Evolutionary conservation across 1,140 invertebrate genomes (phyloP).

Genomic region (Bathynomus jamesi): DNA sequence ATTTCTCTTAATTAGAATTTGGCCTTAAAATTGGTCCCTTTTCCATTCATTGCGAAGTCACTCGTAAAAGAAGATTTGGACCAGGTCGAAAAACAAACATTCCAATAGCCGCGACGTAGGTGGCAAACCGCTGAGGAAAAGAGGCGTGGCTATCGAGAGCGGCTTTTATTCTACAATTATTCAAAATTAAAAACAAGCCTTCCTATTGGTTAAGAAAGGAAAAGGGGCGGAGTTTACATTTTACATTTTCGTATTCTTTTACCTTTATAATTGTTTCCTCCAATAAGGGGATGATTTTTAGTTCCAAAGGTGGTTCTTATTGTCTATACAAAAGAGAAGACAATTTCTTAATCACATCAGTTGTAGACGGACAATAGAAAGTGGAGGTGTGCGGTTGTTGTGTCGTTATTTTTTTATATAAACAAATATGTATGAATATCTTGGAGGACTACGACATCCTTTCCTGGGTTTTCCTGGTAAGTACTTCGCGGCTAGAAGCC

Average conservation of each 20-base stretch:
- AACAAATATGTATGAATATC: neutral
- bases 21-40: neutral
- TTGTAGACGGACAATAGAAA: neutral
- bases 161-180: neutral
- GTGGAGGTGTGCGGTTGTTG: neutral
- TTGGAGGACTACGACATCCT: neutral
- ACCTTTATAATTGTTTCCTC: neutral
- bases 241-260: neutral
- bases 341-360: neutral
- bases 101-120: neutral
- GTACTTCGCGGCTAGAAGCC: too few relatives aligned
- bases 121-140: neutral
- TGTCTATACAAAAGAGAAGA: neutral
- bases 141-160: neutral
- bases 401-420: neutral
- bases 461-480: neutral
- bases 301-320: neutral
- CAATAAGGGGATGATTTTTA: constrained; percentile 1
- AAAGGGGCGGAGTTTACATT: neutral
- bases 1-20: neutral
- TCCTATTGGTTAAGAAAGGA: neutral
- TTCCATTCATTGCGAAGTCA: neutral
- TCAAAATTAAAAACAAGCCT: neutral
- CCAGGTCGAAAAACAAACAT: neutral
- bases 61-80: neutral